Percentiles rank a stretch among this genome's conserved stretches.
Conservation (phyloP, 2,888 invertebrate genomes). For the Rhaphigaster nebulosa region DNA sequence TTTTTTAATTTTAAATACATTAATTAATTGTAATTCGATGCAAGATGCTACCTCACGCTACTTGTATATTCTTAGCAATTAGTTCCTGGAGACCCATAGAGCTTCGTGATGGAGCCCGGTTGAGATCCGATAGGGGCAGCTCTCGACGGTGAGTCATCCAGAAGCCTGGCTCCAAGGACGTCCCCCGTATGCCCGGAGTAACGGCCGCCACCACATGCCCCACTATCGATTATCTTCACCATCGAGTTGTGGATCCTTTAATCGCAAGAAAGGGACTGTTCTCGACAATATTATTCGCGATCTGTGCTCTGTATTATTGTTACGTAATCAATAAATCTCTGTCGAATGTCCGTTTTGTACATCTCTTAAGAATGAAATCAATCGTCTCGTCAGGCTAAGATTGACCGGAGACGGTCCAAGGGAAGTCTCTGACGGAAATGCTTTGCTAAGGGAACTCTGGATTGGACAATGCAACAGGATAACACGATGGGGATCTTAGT, state of each 20-base stretch:
- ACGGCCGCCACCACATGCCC: conserved; percentile 8
- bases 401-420: no score
- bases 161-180: neutral
- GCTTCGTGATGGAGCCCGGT: neutral
- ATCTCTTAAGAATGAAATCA: no score
- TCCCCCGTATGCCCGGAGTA: neutral
- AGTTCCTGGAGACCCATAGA: neutral
- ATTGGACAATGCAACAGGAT: no score
- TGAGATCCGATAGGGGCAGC: conserved; percentile 12
- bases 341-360: no score
- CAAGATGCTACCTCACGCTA: no score
- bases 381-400: no score
- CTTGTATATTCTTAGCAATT: neutral
- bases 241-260: neutral
- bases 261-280: neutral
- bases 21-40: neutral
- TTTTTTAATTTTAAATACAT: neutral
- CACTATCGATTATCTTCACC: conserved; percentile 8
- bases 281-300: neutral
- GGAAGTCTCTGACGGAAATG: no score
- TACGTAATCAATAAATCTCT: no score
- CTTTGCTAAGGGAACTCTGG: no score
- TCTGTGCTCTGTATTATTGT: neutral
- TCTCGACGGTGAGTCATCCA: neutral
- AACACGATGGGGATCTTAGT: no score